Evolutionary conservation across 2,797 vertebrate species (phyloP), one percentile per base, ranked within the genome.

Genomic region (Acrossocheilus fasciatus): DNA sequence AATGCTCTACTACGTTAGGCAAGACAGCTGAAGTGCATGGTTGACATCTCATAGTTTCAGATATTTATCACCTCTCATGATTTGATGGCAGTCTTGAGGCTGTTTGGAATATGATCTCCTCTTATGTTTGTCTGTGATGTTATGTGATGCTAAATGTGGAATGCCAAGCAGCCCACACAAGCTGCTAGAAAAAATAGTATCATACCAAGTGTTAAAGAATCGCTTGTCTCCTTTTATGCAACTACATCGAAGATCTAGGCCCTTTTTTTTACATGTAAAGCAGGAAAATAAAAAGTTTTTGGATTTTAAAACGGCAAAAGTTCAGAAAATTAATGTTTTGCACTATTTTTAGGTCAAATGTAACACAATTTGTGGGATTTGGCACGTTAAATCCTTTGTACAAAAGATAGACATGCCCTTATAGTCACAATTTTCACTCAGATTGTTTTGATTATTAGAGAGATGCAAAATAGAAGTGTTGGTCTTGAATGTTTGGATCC

Each of bases 141-240:
- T 81, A 82, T 74, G 64, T 79, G 85, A 87, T 84, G 57, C 26
- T 50, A 20, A 68, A 86, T 84, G 50, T 85, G 12, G 82, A 88
- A 83, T 79, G 75, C 64, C 62, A 83, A 47, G 50, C 77, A 11
- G 83, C 64, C 66, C 73, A 84, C 59, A 30, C 78, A 88, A n/a
- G 72, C 50, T 64, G 69, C 62, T 14, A n/a, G 18, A 34, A 15
- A 36, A 45, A 89, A 88, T 82, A 80, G 73, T 50, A 84, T 26
- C 23, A 45, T 50, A 23, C 70, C 43, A 73, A 26, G 45, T 66
- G 20, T 82, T 66, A 62, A n/a, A n/a, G 82, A 77, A 89, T 86
- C 50, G 26, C 34, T 41, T 41, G 9, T 36, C 62, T 52, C 30
- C 47, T 41, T 69, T 82, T 73, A 34, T 50, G 45, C 39, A 68